These are phyloP conservation scores for Trichonephila inaurata DNA, from an alignment of 1,140 invertebrate species.

Conservation along the genomic window DNA sequence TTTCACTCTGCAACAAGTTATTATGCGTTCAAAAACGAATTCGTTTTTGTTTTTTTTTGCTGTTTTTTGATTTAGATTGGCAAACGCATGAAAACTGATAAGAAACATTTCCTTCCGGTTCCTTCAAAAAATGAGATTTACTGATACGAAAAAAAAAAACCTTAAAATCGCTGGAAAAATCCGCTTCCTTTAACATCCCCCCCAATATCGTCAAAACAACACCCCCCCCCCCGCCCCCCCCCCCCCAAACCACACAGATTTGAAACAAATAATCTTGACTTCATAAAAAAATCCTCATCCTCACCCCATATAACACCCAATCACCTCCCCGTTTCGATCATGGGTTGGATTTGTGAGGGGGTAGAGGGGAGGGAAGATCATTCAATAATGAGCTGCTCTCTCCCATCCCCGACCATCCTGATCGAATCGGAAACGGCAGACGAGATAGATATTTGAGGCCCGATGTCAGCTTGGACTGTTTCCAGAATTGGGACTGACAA, in stretches of 20 bases:
- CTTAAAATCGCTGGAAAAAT: not conserved
- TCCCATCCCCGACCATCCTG: not conserved
- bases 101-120: no score
- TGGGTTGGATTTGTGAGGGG: not conserved
- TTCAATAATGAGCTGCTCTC: slow-evolving; percentile 30
- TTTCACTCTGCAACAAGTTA: no score
- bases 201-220: not conserved
- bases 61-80: no score
- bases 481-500: slow-evolving; percentile 17
- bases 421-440: slow-evolving; percentile 62
- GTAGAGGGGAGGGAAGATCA: not conserved
- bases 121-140: no score
- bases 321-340: slow-evolving; percentile 55
- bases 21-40: no score
- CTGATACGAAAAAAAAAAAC: no score
- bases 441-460: slow-evolving; percentile 33
- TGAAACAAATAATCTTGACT: slow-evolving; percentile 58
- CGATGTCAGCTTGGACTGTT: slow-evolving; percentile 57
- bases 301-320: slow-evolving; percentile 49
- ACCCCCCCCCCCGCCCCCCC: not conserved
- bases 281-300: not conserved
- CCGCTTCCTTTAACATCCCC: not conserved
- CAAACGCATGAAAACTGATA: no score
- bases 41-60: no score
- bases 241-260: slow-evolving; percentile 1